phyloP scores from a whole-genome alignment of 2,797 vertebrate species.

The Triplophysa bombifrons region DNA sequence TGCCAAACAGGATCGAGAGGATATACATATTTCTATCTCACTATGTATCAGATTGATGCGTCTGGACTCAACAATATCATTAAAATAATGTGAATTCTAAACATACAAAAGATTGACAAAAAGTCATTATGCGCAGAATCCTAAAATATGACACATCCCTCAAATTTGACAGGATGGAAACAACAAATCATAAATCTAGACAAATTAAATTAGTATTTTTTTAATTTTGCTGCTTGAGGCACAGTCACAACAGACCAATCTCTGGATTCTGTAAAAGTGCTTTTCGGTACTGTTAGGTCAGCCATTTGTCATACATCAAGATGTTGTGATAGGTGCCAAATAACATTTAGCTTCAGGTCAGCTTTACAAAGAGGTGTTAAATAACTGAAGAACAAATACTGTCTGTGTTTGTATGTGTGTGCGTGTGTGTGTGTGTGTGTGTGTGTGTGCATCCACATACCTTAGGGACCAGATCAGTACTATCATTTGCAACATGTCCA shows the following conservation, averaged over 20 bases:
- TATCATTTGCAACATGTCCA: conserved; percentile 53
- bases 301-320: conserved; percentile 9
- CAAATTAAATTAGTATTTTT: background rate
- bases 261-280: background rate
- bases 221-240: conserved; percentile 1
- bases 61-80: background rate
- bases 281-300: background rate
- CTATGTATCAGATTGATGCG: background rate
- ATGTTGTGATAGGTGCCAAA: conserved; percentile 34
- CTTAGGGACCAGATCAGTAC: conserved; percentile 16
- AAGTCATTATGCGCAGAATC: background rate
- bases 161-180: conserved; percentile 8
- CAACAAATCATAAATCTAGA: conserved; percentile 21
- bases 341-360: conserved; percentile 13
- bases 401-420: background rate
- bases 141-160: background rate
- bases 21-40: background rate
- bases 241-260: background rate
- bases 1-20: background rate
- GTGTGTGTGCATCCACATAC: background rate
- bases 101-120: conserved; percentile 12
- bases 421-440: background rate
- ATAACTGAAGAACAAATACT: conserved; percentile 3
- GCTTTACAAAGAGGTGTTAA: conserved; percentile 19
- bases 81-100: conserved; percentile 22